Evolutionary conservation across 1,140 invertebrate genomes (phyloP), one percentile per base, ranked within the genome.

Genomic region (Atta cephalotes): DNA sequence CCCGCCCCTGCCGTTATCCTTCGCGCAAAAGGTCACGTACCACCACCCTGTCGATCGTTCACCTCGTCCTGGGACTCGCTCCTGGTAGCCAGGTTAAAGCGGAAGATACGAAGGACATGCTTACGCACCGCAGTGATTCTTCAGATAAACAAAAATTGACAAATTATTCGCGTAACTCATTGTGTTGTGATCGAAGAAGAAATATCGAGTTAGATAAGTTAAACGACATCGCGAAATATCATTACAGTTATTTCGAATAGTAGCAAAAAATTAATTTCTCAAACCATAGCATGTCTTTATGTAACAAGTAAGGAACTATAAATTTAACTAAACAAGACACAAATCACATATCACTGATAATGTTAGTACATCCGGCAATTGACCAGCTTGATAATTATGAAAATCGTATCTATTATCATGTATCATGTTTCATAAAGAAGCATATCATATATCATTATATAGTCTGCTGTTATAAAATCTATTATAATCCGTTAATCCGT

Each of bases 1-100:
- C 90, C 84, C 93, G 86, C 89, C 92, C 92, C 90, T 90, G 90
- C 91, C 93, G 91, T 95, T 94, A 95, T 94, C 94, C 93, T 95
- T 94, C 93, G 92, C 91, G 93, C 93, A 94, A 95, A 95, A 95
- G 94, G 94, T 95, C 94, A 95, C 93, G 93, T 94, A 93, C 93
- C 87, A 90, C 94, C 92, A 92, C 93, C 94, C 93, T 92, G 92
- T 90, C 93, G 94, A 95, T 93, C 94, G 93, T 95, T 95, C 94
- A 95, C 93, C 94, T 95, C 93, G 93, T 94, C 93, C 93, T 94
- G 92, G 93, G 93, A 94, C 91, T 90, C 91, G 92, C 91, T 93
- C 92, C 93, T 92, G 91, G 86, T 89, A 86, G 84, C 85, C 93
- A 89, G 90, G 92, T 94, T 94, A 93, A 94, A 94, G 93, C 91